Conservation (phyloP, 2,888 invertebrate genomes). For the Cephus nigrinus region DNA sequence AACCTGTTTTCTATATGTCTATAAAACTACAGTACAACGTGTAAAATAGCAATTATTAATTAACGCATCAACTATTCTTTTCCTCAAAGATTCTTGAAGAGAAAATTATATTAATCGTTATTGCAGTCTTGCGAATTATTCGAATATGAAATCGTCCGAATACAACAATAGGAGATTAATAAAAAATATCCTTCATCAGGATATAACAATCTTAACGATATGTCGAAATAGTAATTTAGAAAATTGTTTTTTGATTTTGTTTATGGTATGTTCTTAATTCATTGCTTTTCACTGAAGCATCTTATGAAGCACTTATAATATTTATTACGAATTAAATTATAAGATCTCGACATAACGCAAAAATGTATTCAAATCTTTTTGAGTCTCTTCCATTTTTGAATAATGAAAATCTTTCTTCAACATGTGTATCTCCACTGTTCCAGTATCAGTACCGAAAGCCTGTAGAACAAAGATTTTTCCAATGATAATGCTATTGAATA, state of each 20-base stretch:
- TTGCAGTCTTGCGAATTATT: neutral
- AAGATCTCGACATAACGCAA: slow-evolving; percentile 66
- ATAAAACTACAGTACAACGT: neutral
- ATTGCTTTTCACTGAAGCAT: neutral
- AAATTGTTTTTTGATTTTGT: neutral
- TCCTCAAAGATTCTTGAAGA: slow-evolving; percentile 1
- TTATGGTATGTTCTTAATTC: neutral
- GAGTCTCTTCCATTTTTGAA: slow-evolving; percentile 57
- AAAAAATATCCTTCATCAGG: neutral
- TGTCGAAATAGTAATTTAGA: neutral
- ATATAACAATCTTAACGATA: neutral
- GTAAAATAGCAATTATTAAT: neutral
- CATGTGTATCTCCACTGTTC: slow-evolving; percentile 66
- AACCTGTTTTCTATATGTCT: neutral
- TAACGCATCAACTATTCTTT: neutral
- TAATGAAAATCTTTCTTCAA: slow-evolving; percentile 65
- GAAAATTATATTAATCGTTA: neutral
- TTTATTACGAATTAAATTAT: slow-evolving; percentile 30
- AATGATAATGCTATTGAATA: slow-evolving; percentile 6
- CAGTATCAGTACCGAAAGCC: slow-evolving; percentile 67
- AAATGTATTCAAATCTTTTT: slow-evolving; percentile 66
- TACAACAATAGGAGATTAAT: neutral
- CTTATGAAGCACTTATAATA: neutral
- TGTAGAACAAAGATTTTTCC: slow-evolving; percentile 49
- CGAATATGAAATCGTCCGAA: neutral